Conservation (phyloP, 2,113 vertebrate species). For the Tragelaphus scriptus region DNA sequence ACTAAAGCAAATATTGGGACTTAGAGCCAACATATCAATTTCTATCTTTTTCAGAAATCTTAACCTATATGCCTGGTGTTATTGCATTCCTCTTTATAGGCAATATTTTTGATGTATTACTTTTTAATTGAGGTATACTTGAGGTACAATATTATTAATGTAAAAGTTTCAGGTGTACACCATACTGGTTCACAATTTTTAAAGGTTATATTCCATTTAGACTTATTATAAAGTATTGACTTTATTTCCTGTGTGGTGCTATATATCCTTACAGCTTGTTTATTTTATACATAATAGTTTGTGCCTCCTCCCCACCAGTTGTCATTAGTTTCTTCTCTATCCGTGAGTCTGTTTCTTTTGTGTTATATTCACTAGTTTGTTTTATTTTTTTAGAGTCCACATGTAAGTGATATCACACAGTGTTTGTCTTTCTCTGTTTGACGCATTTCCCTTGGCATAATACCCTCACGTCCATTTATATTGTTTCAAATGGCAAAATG, state of each 20-base stretch:
- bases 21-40: neutral
- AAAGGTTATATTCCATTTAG: neutral
- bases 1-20: neutral
- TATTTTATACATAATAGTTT: neutral
- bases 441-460: neutral
- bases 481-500: neutral
- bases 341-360: neutral
- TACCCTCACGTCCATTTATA: neutral
- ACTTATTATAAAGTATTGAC: neutral
- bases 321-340: neutral
- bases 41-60: neutral
- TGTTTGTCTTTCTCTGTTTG: neutral
- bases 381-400: neutral
- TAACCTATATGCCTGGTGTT: neutral
- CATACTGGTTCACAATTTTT: neutral
- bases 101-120: neutral
- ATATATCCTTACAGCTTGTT: neutral
- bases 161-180: neutral
- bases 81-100: neutral
- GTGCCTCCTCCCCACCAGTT: neutral
- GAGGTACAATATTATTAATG: neutral
- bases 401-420: neutral
- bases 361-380: neutral
- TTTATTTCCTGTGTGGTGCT: neutral
- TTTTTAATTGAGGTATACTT: neutral